These are phyloP conservation scores for Caradrina kadenii DNA, from an alignment of 2,888 invertebrate genomes.

Conservation along the genomic window DNA sequence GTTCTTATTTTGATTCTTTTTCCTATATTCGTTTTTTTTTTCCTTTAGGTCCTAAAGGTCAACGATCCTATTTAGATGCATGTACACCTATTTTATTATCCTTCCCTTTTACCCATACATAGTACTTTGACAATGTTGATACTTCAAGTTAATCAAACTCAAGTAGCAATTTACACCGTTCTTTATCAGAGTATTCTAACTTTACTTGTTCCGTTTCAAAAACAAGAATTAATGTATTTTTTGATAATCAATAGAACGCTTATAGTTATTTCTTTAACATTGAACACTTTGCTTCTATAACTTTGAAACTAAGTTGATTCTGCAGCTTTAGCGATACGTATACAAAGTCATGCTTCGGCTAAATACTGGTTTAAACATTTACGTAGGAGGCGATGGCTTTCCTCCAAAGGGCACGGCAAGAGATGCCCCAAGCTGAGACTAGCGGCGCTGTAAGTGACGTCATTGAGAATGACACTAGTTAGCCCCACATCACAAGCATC, in stretches of 20 bases:
- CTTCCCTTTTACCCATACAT: conserved; percentile 37
- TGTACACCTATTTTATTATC: conserved; percentile 30
- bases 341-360: conserved; percentile 79
- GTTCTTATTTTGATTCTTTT: conserved; percentile 9
- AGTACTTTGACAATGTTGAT: conserved; percentile 23
- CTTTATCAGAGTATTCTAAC: conserved; percentile 31
- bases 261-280: conserved; percentile 50
- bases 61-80: conserved; percentile 5
- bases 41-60: not conserved
- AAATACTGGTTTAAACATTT: conserved; percentile 79
- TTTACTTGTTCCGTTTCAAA: conserved; percentile 28
- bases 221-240: conserved; percentile 31
- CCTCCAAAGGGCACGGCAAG: conserved; percentile 85
- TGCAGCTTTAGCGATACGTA: conserved; percentile 60
- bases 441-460: conserved; percentile 89
- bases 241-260: conserved; percentile 47
- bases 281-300: conserved; percentile 55
- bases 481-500: conserved; percentile 74
- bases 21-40: conserved; percentile 7
- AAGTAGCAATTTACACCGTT: conserved; percentile 34
- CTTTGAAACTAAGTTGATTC: conserved; percentile 31
- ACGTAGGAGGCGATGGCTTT: conserved; percentile 89
- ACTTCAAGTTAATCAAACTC: conserved; percentile 30
- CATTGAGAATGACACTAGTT: conserved; percentile 78
- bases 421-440: conserved; percentile 83